Evolutionary conservation across 2,797 vertebrate species (phyloP).

Genomic region (Characodon lateralis): DNA sequence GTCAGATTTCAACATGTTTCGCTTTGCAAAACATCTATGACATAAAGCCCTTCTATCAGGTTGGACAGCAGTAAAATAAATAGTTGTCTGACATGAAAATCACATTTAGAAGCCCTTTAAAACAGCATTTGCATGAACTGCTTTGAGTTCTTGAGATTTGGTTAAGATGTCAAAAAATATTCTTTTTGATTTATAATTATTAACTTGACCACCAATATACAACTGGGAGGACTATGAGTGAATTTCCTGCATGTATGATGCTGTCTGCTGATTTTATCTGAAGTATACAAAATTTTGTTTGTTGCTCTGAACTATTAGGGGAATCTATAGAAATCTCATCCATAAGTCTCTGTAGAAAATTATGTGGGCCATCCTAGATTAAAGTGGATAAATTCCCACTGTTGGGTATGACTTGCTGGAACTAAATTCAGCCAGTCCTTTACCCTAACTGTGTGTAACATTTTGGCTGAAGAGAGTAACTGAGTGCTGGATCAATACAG

Average conservation of each 20-base stretch:
- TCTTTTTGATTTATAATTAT: not conserved
- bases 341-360: not conserved
- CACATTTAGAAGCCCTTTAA: not conserved
- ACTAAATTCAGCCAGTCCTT: not conserved
- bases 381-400: not conserved
- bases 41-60: not conserved
- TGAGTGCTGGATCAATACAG: slow-evolving; percentile 32
- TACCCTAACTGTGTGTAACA: not conserved
- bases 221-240: not conserved
- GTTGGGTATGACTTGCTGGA: not conserved
- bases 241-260: not conserved
- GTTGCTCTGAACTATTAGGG: not conserved
- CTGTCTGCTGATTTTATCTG: not conserved
- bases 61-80: not conserved
- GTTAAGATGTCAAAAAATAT: not conserved
- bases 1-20: not conserved
- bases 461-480: slow-evolving; percentile 8
- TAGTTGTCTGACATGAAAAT: not conserved
- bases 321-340: not conserved
- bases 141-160: not conserved
- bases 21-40: not conserved
- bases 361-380: not conserved
- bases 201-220: not conserved
- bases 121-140: too few species aligned
- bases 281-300: not conserved